These are phyloP conservation scores for Orchesella cincta DNA, from an alignment of 1,140 invertebrate species.

Conservation along the genomic window DNA sequence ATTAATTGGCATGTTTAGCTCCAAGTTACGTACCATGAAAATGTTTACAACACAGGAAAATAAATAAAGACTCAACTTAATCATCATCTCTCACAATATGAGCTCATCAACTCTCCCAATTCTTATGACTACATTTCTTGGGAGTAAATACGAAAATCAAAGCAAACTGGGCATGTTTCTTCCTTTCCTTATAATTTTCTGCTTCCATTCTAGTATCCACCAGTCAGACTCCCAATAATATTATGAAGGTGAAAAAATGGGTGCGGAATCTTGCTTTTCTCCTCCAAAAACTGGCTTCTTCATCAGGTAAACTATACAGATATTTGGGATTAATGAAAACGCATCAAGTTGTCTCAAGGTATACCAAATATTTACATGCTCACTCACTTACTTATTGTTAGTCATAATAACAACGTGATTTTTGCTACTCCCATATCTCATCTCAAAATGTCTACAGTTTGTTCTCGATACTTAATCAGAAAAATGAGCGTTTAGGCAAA, in stretches of 20 bases:
- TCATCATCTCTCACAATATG: constrained; percentile 23
- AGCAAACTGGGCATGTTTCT: background rate
- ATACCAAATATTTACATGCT: too few species aligned
- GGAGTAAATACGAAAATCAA: background rate
- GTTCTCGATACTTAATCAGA: too few species aligned
- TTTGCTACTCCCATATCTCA: too few species aligned
- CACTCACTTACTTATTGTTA: too few species aligned
- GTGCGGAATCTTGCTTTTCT: constrained; percentile 20
- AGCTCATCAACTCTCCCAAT: background rate
- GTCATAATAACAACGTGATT: too few species aligned
- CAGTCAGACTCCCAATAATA: background rate
- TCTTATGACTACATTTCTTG: background rate
- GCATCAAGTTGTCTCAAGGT: too few species aligned
- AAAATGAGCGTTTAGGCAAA: too few species aligned
- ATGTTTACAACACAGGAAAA: background rate
- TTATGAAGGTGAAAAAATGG: constrained; percentile 22
- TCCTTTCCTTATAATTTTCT: background rate
- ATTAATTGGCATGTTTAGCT: constrained; percentile 19
- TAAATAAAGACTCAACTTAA: background rate
- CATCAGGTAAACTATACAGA: background rate
- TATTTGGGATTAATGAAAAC: too few species aligned
- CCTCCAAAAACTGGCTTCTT: constrained; percentile 17
- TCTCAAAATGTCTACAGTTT: too few species aligned
- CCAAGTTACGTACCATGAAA: background rate
- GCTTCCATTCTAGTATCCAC: background rate